Evolutionary conservation across 1,140 invertebrate species (phyloP).

Genomic region (Aphelenchoides avenae): DNA sequence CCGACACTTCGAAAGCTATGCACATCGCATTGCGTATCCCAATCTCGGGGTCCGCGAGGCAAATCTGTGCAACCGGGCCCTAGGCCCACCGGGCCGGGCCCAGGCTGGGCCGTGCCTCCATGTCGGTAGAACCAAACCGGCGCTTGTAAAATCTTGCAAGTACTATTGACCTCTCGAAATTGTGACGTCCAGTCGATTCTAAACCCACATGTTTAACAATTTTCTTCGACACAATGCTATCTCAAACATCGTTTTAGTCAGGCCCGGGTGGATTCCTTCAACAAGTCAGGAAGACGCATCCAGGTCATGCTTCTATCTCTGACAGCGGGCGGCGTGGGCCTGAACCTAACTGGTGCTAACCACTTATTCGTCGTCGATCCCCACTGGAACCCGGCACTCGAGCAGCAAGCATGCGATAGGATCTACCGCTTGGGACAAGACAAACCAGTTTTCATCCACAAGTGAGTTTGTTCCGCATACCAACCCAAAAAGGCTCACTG

Average conservation of each 20-base stretch:
- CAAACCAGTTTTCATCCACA: conserved; percentile 76
- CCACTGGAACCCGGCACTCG: conserved; percentile 91
- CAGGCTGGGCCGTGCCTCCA: too few relatives aligned
- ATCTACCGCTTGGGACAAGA: conserved; percentile 82
- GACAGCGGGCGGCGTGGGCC: conserved; percentile 80
- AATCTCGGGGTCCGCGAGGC: too few relatives aligned
- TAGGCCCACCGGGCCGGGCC: too few relatives aligned
- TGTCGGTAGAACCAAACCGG: too few relatives aligned
- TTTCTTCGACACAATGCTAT: too few relatives aligned
- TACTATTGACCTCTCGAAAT: too few relatives aligned
- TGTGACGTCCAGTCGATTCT: too few relatives aligned
- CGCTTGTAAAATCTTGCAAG: too few relatives aligned
- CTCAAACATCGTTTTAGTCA: conserved; percentile 29
- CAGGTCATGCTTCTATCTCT: conserved; percentile 72
- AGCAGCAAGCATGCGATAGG: conserved; percentile 82
- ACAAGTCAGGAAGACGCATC: conserved; percentile 14
- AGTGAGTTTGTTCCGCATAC: conserved; percentile 63
- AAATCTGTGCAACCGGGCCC: too few relatives aligned
- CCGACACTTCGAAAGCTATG: too few relatives aligned
- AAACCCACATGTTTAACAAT: too few relatives aligned
- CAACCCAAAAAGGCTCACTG: neutral
- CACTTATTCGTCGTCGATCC: conserved; percentile 81
- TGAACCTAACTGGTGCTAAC: conserved; percentile 83
- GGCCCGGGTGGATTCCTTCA: conserved; percentile 31
- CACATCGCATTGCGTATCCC: too few relatives aligned